These are phyloP conservation scores for Magallana angulata DNA, from an alignment of 1,140 invertebrate species.

Conservation along the genomic window DNA sequence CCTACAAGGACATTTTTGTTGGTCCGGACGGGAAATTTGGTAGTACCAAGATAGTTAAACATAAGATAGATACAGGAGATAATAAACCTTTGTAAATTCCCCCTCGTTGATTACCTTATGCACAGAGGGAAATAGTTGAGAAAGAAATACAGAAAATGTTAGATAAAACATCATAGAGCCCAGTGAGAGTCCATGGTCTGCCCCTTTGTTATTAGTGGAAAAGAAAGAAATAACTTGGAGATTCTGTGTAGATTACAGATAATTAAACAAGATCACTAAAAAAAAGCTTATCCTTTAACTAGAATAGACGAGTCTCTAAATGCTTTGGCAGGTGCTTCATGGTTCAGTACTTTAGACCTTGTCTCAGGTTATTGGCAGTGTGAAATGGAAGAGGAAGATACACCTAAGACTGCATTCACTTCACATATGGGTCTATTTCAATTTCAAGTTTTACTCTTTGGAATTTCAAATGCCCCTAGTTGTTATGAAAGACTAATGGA, in stretches of 20 bases:
- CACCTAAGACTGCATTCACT: conserved; percentile 50
- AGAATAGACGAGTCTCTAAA: conserved; percentile 51
- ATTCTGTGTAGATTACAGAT: conserved; percentile 81
- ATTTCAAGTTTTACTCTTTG: conserved; percentile 63
- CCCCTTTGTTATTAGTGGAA: conserved; percentile 80
- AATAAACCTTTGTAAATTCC: conserved; percentile 43
- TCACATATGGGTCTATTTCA: conserved; percentile 55
- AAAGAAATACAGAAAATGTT: conserved; percentile 65
- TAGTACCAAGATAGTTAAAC: conserved; percentile 43
- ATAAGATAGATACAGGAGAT: conserved; percentile 49
- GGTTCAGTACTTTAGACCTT: conserved; percentile 48
- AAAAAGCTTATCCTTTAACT: conserved; percentile 56
- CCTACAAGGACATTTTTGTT: conserved; percentile 32
- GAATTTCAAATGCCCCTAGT: conserved; percentile 56
- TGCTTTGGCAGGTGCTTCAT: conserved; percentile 41
- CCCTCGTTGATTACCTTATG: conserved; percentile 45
- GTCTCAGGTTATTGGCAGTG: conserved; percentile 50
- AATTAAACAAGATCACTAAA: conserved; percentile 58
- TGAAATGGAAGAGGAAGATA: conserved; percentile 47
- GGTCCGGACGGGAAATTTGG: conserved; percentile 39
- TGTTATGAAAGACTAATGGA: conserved; percentile 67
- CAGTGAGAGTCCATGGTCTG: conserved; percentile 79
- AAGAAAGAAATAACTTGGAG: conserved; percentile 79
- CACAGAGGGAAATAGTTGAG: conserved; percentile 37
- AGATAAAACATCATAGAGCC: conserved; percentile 73